Base-by-base conservation (phyloP, 2,797 vertebrate species). In the Syncerus caffer region DNA sequence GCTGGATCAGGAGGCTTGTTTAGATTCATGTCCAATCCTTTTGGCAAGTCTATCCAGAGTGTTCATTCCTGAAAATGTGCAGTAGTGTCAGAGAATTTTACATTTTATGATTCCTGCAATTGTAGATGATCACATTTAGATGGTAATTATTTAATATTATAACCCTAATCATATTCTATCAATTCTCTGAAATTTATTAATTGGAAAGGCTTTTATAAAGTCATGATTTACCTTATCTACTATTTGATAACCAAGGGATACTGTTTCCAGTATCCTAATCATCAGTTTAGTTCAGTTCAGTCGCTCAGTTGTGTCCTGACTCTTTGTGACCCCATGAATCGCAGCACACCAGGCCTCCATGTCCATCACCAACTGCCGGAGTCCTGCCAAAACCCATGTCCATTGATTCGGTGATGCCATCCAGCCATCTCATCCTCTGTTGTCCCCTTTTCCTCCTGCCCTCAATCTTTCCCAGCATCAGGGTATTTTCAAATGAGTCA, bases 261-360 rank as follows among this genome's bases (percentile, higher is more conserved):
- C n/a, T 74, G 16, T 47, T 83, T 1, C 15, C 45, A 45, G 15
- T 92, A 83, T 92, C 47, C 45, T 76, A 76, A 83, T 60, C 12
- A 60, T 60, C 27, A 60, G 58, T 60, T 60, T 27, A 60, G 5
- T 60, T 60, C 58, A 60, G 6, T 60, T 60, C 58, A 60, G 6
- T 60, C 2, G 0, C 27, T 60, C 58, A 60, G 58, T 60, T 1
- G 6, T 29, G 27, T 60, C 27, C 0, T n/a, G 0, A 14, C 14
- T 14, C 14, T 60, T 60, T 29, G 27, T 14, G 12, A 60, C 27
- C 58, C 58, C 58, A 60, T 2, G 27, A 60, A 29, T 29, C 1
- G 1, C 1, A 29, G 58, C 27, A 60, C 0, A 3, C 6, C 58
- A 60, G 27, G 58, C 27, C 58, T 60, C 58, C 27, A 27, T 60